These are phyloP conservation scores for Cyanoliseus patagonus DNA, from an alignment of 2,113 vertebrate genomes.

Conservation along the genomic window DNA sequence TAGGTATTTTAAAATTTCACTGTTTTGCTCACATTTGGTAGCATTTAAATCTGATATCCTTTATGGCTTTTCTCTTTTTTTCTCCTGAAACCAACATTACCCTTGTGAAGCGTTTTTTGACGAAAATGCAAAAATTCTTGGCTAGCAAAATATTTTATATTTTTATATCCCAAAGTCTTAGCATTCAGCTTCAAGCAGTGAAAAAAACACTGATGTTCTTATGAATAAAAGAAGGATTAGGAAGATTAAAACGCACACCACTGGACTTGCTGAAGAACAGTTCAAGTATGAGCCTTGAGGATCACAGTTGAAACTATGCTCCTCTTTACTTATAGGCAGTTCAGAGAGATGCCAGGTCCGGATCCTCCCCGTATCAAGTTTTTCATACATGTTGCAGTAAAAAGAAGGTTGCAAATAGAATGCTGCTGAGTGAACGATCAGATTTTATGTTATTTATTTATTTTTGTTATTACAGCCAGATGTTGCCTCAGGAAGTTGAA, in stretches of 20 bases:
- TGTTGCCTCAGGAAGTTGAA: conserved; percentile 72
- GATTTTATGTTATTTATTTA: conserved; percentile 66
- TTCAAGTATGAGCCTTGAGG: background rate
- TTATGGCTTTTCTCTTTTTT: background rate
- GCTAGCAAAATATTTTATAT: background rate
- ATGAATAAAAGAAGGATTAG: conserved; percentile 39
- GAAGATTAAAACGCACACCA: background rate
- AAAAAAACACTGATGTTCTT: background rate
- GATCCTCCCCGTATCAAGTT: background rate
- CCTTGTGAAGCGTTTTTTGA: conserved; percentile 23
- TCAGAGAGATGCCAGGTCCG: background rate
- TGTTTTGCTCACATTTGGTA: conserved; percentile 51
- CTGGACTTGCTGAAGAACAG: background rate
- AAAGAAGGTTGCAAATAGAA: background rate
- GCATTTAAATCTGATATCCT: conserved; percentile 37
- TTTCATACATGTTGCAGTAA: conserved; percentile 5
- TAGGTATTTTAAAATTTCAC: conserved; percentile 53
- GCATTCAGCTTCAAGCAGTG: conserved; percentile 10
- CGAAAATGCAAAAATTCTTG: conserved; percentile 48
- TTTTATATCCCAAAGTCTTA: background rate
- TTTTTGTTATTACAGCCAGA: conserved; percentile 66
- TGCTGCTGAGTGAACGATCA: conserved; percentile 20
- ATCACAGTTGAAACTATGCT: background rate
- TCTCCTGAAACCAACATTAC: background rate
- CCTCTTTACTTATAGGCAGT: background rate